Percentiles rank a stretch among this genome's conserved stretches.
Evolutionary conservation across 2,797 vertebrate species (phyloP).

Genomic region (Allenopithecus nigroviridis): DNA sequence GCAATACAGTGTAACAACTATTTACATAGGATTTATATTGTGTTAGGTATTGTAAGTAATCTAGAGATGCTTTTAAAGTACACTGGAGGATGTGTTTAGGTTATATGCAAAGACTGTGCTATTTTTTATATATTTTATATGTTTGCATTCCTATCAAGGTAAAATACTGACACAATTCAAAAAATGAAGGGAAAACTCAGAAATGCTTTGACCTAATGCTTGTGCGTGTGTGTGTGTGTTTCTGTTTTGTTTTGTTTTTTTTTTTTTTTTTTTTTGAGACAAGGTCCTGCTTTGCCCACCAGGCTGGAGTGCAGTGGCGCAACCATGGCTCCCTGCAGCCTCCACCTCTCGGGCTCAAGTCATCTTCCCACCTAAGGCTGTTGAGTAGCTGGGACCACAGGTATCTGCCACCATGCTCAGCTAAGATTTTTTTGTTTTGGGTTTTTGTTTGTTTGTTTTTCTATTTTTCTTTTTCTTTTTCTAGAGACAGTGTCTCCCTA

Average conservation of each 20-base stretch:
- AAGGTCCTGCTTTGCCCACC: background rate
- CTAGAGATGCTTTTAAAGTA: background rate
- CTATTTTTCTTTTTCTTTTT: background rate
- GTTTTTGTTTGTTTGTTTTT: background rate
- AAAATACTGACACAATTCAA: slow-evolving; percentile 20
- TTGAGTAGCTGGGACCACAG: background rate
- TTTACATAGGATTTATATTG: background rate
- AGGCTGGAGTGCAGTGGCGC: background rate
- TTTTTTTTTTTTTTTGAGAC: no score
- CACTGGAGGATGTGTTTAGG: background rate
- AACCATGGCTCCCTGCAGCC: background rate
- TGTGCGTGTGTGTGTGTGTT: background rate
- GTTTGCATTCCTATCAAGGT: slow-evolving; percentile 34
- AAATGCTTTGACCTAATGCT: background rate
- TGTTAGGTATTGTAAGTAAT: background rate
- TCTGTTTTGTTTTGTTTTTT: background rate
- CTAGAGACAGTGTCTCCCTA: background rate
- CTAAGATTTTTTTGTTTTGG: background rate
- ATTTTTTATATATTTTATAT: background rate
- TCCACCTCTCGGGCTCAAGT: background rate
- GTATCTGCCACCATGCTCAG: background rate
- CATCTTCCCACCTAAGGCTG: background rate
- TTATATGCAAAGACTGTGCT: background rate
- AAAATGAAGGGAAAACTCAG: background rate
- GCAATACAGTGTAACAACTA: background rate